Evolutionary conservation across 2,797 vertebrate species (phyloP), one percentile per base, ranked within the genome.

Genomic region (Lacerta viridis): DNA sequence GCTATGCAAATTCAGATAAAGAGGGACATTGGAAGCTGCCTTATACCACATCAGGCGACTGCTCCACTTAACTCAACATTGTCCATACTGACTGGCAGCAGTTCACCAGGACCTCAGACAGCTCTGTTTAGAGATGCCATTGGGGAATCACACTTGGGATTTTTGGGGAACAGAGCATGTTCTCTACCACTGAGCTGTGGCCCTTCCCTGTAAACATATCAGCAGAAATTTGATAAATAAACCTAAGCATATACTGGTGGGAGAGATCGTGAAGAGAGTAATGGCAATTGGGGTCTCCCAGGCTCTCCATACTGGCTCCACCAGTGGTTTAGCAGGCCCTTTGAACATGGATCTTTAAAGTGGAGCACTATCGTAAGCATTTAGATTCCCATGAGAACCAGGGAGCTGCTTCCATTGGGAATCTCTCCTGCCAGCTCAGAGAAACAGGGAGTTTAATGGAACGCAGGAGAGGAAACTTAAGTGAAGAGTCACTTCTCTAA

Each of bases 401-500:
- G 80, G 92, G 68, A 90, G 84, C n/a, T 59, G 50, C 55, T 69
- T 94, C 88, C 85, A 55, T 89, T 90, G 77, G 84, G 90, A 79
- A 59, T 20, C 18, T 61, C 72, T 23, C 61, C 61, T 64, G 23
- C 69, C 82, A 76, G 88, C 83, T 92, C 81, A 80, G 91, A 78
- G 74, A 90, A 2, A 0, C 86, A 72, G 93, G 92, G 93, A 95
- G 96, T 94, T 93, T 93, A 87, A 93, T 91, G 66, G 87, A 90
- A 39, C 83, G 79, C 84, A 89, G 91, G 86, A 95, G 94, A 92
- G 89, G 85, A 89, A 90, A 87, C 11, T 2, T 84, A 68, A 87
- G 27, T 87, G 80, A 94, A 88, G 75, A 89, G 84, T 87, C 88
- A 86, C 91, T 93, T 92, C 91, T 95, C 87, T 93, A 91, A 93